Base-by-base conservation (phyloP, 2,113 vertebrate species). In the Emydocephalus ijimae region DNA sequence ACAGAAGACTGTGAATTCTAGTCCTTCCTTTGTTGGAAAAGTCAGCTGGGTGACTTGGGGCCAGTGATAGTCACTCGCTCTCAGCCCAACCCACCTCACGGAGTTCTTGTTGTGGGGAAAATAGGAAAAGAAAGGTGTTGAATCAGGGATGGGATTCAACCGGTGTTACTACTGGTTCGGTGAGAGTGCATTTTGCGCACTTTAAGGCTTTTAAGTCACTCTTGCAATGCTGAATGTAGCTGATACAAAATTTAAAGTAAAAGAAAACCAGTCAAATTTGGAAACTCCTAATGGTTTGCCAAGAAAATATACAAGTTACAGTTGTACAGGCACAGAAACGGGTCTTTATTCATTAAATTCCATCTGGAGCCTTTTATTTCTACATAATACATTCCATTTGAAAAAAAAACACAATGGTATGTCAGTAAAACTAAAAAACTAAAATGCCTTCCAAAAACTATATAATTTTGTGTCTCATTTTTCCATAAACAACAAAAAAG, bases 281-380 rank as follows among this genome's bases (percentile, higher is more conserved):
- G 54, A 93, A 24, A 89, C 26, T 12, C 26, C 1, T 0, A 18
- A 85, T 50, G 43, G 93, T 57, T 93, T 93, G 21, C 55, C 92
- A 56, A 34, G 14, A 92, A 93, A 92, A 90, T 92, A 93, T 88
- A 94, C 59, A 12, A 91, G 3, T n/a, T 34, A 95, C 34, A 39
- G 15, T 81, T 81, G 69, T 81, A 50, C 87, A 93, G 57, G 92
- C 1, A 93, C 54, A 93, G 74, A 93, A 90, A 29, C 9, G 92
- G 0, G 0, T 29, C 74, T 90, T 95, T 74, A 94, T 92, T 94
- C 86, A 95, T 91, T 88, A 90, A 92, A 56, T 86, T 61, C 59
- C 0, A 92, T 85, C 56, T 93, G 12, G 89, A 90, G 48, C 81
- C 0, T 88, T 95, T 93, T 93, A 85, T 81, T 93, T 94, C 90